These are phyloP conservation scores for Acrobeloides nanus DNA, from an alignment of 2,888 invertebrate genomes.

Conservation along the genomic window DNA sequence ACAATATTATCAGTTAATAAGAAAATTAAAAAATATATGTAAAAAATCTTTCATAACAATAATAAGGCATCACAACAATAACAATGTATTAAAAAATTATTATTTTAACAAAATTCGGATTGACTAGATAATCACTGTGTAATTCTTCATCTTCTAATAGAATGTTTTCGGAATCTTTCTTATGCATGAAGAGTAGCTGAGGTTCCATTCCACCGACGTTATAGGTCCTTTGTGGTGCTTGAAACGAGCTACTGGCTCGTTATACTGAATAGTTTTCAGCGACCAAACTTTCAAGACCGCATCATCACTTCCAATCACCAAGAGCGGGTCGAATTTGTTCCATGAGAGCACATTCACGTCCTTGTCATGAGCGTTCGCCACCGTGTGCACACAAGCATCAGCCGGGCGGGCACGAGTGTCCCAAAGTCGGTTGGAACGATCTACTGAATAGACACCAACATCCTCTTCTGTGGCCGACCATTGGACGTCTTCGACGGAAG, in stretches of 20 bases:
- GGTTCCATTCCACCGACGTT: constrained; percentile 97
- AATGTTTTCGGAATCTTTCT: no score
- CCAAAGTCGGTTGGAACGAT: constrained; percentile 76
- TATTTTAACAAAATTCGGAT: no score
- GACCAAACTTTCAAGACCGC: constrained; percentile 91
- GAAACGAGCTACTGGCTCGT: constrained; percentile 77
- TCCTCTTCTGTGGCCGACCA: constrained; percentile 91
- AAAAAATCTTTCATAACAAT: no score
- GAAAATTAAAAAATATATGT: no score
- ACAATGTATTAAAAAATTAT: no score
- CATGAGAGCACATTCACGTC: constrained; percentile 97
- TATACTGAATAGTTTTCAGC: constrained; percentile 69
- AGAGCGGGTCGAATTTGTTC: constrained; percentile 69
- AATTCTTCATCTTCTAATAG: no score
- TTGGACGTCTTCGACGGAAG: constrained; percentile 92
- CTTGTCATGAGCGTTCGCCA: constrained; percentile 74
- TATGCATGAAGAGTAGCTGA: constrained; percentile 90
- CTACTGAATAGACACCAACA: constrained; percentile 64
- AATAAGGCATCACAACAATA: no score
- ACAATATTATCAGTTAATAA: no score
- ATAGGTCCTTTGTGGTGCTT: constrained; percentile 88
- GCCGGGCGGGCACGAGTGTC: constrained; percentile 77
- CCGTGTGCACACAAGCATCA: constrained; percentile 83
- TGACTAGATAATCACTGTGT: no score
- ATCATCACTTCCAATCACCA: constrained; percentile 94